Evolutionary conservation across 2,888 invertebrate species (phyloP), one percentile per base, ranked within the genome.

Genomic region (Diplazon laetatorius): DNA sequence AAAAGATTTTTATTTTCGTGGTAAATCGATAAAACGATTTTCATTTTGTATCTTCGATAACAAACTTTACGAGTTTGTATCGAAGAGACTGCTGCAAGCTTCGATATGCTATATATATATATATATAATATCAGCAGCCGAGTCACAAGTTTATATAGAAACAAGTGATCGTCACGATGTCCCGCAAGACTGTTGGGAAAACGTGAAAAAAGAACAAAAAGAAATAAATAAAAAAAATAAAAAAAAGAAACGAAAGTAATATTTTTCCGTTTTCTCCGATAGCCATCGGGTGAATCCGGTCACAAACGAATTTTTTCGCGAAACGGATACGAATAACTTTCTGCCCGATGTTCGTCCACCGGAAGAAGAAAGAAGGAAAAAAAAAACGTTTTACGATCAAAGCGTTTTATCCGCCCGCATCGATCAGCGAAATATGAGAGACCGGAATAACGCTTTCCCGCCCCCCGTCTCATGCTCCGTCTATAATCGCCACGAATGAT

Each of bases 371-470:
- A n/a, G n/a, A n/a, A n/a, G n/a, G n/a, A n/a, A n/a, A n/a, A n/a
- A n/a, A n/a, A 75, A 78, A 78, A 78, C 78, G 75, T 78, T 78
- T 75, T 78, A 78, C 75, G 78, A 78, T 78, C 75, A 71, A 78
- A 75, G 75, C 66, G 59, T 12, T n/a, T n/a, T 52, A 37, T 65
- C 25, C 52, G 16, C 50, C 48, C 37, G 35, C 25, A 46, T 18
- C 39, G 52, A 52, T 52, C 22, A 25, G n/a, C 50, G 37, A 14
- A 25, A 20, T 18, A 14, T n/a, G 25, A 30, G 55, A 55, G 30
- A 42, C n/a, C n/a, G n/a, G n/a, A n/a, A n/a, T 44, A 37, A 20
- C 37, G 14, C 20, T n/a, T 5, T 42, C 50, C 22, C 18, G 16
- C 20, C 6, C 48, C 65, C 20, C 18, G 12, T 39, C 20, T n/a